Evolutionary conservation across 2,797 vertebrate species (phyloP).

Genomic region (Semaprochilodus insignis): DNA sequence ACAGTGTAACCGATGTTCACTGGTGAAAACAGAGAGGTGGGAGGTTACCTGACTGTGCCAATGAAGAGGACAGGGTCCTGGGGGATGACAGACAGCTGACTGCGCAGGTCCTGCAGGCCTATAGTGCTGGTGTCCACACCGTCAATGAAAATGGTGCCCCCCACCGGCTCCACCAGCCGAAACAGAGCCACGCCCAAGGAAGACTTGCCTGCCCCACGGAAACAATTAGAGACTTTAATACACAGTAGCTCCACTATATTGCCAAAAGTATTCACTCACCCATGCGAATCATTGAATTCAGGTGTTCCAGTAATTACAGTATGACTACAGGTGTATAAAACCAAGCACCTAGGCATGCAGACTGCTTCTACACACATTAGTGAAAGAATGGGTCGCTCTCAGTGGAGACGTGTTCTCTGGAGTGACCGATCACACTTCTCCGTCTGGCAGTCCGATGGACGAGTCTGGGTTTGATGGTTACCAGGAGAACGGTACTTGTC

Average conservation of each 20-base stretch:
- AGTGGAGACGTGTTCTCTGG: too few relatives aligned
- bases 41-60: slow-evolving; percentile 82
- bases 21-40: background rate
- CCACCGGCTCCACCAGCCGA: slow-evolving; percentile 77
- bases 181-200: slow-evolving; percentile 84
- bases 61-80: slow-evolving; percentile 86
- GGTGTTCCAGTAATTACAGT: too few relatives aligned
- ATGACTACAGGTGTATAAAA: too few relatives aligned
- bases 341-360: too few relatives aligned
- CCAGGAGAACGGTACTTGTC: too few relatives aligned
- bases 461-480: too few relatives aligned
- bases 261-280: too few relatives aligned
- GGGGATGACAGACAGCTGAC: slow-evolving; percentile 85
- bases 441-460: too few relatives aligned
- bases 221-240: background rate
- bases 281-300: too few relatives aligned
- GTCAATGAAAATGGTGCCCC: slow-evolving; percentile 82
- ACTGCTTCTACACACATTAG: too few relatives aligned
- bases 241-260: background rate
- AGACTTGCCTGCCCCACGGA: slow-evolving; percentile 78
- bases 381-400: too few relatives aligned
- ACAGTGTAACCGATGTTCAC: background rate
- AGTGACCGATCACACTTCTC: too few relatives aligned
- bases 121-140: slow-evolving; percentile 74
- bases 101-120: slow-evolving; percentile 81